Base-by-base conservation (phyloP, 2,888 invertebrate genomes). In the Pammene fasciana region DNA sequence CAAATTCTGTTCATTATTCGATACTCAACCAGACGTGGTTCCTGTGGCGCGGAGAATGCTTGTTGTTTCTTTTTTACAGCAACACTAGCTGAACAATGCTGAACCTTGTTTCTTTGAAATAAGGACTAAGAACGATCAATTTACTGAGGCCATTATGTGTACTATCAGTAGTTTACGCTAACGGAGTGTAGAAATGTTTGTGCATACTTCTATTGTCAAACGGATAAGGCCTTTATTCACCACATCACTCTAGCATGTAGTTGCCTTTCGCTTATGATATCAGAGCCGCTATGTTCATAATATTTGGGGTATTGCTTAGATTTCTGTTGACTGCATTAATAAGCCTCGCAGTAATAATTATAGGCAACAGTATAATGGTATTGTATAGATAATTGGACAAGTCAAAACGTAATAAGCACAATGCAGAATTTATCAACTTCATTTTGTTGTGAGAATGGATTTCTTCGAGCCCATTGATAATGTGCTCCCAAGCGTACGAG, bases 1-100 rank as follows among this genome's bases (percentile, higher is more conserved):
- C 56, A 68, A 68, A 68, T 68, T 62, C 62, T 26, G 67, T 68
- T 68, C 55, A 68, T 68, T 62, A 62, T 62, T 68, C 46, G 16
- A 48, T 48, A 68, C 55, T 36, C 59, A 67, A 61, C 61, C 45
- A 11, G 26, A 61, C 61, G 46, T 68, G 61, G 14, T 62, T 68
- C 67, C 67, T 67, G 67, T n/a, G 56, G 48, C 57, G 67, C 11
- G 26, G 56, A 61, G 60, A 67, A 62, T 68, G 52, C n/a, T 8
- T 10, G 34, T 41, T 55, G 18, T 62, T 62, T 46, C 41, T 61
- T 61, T 9, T 14, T 46, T 34, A 5, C 2, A 41, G 43, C 16
- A 14, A 1, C 55, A 43, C 7, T 43, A 11, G 43, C 11, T 11
- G 4, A 43, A 9, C 5, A 5, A 2, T 43, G 4, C 11, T 43